Evolutionary conservation across 2,797 vertebrate species (phyloP), one percentile per base, ranked within the genome.

Genomic region (Gymnodraco acuticeps): DNA sequence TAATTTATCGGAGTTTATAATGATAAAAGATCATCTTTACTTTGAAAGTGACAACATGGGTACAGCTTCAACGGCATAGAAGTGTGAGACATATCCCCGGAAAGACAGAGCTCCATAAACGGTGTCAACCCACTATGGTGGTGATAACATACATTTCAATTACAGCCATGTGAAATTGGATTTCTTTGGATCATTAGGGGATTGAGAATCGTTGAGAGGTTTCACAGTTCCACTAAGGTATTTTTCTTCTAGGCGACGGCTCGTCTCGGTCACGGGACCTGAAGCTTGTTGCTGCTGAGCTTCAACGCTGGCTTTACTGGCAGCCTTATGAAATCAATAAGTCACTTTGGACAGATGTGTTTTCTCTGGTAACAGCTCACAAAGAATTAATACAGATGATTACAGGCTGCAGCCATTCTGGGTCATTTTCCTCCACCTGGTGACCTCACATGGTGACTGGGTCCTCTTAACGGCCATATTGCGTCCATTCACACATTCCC

Each of bases 71-170:
- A 55, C 62, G 31, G 16, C 5, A 17, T 33, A 55, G 73, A 81
- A 53, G 68, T 73, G 64, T 50, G 23, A 75, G 75, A 77, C 56
- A 70, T 60, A 43, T 74, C 66, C 68, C 64, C 10, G 12, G 61
- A 68, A 67, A 81, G 84, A 88, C 73, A 82, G 66, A 78, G 76
- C 79, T 82, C 79, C 78, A 90, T 90, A 90, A 94, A 91, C 82
- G 74, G 91, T 84, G 75, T 79, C 54, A 70, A 79, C 83, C 80
- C 48, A 55, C 82, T 69, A 81, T 74, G 82, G 85, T 87, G 80
- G 86, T 86, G 87, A 93, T 90, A 93, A 94, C 93, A 94, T 93
- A 93, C 86, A 94, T 94, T 93, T 94, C 92, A 94, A 94, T 94
- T 95, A 94, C 77, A 51, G 88, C 87, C 70, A 83, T 85, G 89